Conservation (phyloP, 2,113 vertebrate species). For the Orientallactaga bullata region DNA sequence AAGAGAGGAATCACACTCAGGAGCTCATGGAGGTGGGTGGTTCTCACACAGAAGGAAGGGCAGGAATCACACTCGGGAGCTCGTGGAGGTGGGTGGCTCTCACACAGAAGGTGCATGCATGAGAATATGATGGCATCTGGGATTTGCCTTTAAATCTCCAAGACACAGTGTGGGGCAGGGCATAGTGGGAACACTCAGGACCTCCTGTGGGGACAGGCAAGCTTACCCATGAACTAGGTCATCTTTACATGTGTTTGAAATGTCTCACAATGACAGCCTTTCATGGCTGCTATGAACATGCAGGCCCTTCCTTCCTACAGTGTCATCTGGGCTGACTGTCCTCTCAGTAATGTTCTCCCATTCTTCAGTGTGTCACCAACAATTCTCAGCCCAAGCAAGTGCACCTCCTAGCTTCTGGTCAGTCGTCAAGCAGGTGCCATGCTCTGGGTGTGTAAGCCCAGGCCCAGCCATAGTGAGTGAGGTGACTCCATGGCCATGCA, state of each 20-base stretch:
- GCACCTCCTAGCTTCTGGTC: not conserved
- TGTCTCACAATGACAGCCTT: not conserved
- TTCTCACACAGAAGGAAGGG: too few species aligned
- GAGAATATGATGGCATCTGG: not conserved
- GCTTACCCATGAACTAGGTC: too few species aligned
- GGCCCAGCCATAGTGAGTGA: accelerated
- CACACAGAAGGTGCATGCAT: not conserved
- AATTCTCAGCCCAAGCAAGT: too few species aligned
- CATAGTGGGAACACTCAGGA: too few species aligned
- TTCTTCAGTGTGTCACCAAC: accelerated
- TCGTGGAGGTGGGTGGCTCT: too few species aligned
- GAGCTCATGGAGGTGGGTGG: too few species aligned
- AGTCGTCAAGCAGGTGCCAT: too few species aligned
- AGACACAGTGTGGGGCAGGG: not conserved
- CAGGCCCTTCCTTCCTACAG: not conserved
- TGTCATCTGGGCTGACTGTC: accelerated
- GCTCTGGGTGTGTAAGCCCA: not conserved
- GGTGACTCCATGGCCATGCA: not conserved
- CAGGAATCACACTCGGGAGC: too few species aligned
- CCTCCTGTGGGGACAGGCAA: too few species aligned
- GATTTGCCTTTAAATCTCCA: not conserved
- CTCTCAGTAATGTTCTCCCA: accelerated
- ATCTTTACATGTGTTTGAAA: not conserved
- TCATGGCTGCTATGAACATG: not conserved
- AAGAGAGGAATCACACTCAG: too few species aligned